phyloP scores from a whole-genome alignment of 2,888 invertebrate species.

The Dicyrtomina minuta region DNA sequence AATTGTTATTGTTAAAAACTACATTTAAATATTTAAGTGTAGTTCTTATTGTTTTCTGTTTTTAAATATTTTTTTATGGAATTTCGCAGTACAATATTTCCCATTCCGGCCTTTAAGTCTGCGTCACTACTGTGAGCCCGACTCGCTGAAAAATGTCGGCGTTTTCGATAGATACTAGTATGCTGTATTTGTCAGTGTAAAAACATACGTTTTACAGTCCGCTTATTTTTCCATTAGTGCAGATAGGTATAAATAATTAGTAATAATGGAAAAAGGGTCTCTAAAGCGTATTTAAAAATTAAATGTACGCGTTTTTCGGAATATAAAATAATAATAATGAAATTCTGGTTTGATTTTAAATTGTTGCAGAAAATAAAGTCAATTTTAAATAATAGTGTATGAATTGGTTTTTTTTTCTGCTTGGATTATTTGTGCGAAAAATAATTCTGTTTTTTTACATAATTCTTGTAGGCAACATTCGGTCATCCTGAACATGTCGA shows the following conservation, averaged over 20 bases:
- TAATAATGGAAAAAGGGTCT: too few species aligned
- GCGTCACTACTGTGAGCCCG: constrained; percentile 13
- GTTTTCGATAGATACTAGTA: constrained; percentile 29
- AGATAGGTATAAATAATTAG: too few species aligned
- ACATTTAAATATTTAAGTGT: background rate
- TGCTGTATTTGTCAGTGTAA: too few species aligned
- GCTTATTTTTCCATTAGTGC: too few species aligned
- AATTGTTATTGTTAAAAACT: background rate
- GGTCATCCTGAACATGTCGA: constrained; percentile 16
- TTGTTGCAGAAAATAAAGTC: too few species aligned
- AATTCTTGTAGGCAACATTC: constrained; percentile 26
- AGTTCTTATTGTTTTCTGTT: too few species aligned
- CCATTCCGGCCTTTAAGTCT: constrained; percentile 14
- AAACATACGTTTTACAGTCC: too few species aligned
- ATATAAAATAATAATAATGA: too few species aligned
- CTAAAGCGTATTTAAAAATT: too few species aligned
- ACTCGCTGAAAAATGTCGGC: constrained; percentile 3
- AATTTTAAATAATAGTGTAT: background rate
- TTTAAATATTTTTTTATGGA: background rate
- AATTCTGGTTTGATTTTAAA: too few species aligned
- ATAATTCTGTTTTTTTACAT: background rate
- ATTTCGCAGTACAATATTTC: constrained; percentile 20
- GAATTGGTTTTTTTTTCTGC: background rate
- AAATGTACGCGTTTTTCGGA: background rate
- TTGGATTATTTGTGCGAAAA: background rate